Evolutionary conservation across 2,888 invertebrate genomes (phyloP), one percentile per base, ranked within the genome.

Genomic region (Hermaeophaga mercurialis): DNA sequence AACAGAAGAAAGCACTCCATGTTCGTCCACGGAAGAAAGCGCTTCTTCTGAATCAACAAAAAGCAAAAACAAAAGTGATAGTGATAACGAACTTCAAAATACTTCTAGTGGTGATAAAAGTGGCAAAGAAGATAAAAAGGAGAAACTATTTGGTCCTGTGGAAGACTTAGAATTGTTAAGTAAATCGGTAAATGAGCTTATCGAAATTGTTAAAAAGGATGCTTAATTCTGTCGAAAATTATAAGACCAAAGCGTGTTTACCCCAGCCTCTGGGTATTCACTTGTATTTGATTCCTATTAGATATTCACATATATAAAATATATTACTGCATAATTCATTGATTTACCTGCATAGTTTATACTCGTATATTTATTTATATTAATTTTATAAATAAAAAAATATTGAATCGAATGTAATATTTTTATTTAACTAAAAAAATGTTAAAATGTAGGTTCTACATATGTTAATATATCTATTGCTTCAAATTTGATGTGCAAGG

Each of bases 191-290:
- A 74, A 71, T 50, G 78, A 78, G 68, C 70, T 78, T 59, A 68
- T 76, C 53, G 71, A 70, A 64, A 71, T 78, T 59, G 72, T 77
- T 49, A 74, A 77, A 62, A 76, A 75, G 64, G 73, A 74, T 62
- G 71, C 68, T 67, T 75, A 52, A 34, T n/a, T 26, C 44, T 15
- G 19, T 43, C 17, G 33, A 34, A 44, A 52, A 18, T 18, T 31
- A 47, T 63, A 41, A 18, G 22, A 34, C 46, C 17, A 50, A 41
- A 50, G 39, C 14, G 46, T 15, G 33, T 39, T 36, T 17, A 24
- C 15, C 43, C 43, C 26, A 18, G 14, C 26, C 43, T 43, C 14
- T 26, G 15, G 1, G 43, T 43, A 43, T 24, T 12, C 15, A 22
- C 1, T 18, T 15, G 7, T 12, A 2, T 14, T n/a, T 34, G 11